A percentile compares a stretch with the other conserved stretches of the same genome.
These are phyloP conservation scores for Rhinogobio ventralis DNA, from an alignment of 2,797 vertebrate species.

Conservation along the genomic window DNA sequence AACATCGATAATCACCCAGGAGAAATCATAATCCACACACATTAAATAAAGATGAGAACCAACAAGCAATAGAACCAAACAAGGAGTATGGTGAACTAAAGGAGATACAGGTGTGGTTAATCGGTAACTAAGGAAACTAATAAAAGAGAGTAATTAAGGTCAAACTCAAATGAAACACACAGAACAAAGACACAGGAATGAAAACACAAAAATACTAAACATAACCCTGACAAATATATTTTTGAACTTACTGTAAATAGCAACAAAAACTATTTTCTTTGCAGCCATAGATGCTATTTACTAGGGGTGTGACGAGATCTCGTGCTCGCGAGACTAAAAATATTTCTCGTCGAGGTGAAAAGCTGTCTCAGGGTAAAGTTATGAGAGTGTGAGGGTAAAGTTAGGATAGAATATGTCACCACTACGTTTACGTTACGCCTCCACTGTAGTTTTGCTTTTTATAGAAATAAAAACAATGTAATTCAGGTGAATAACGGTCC, in stretches of 20 bases:
- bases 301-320: too few relatives aligned
- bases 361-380: too few relatives aligned
- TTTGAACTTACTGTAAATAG: neutral
- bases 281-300: neutral
- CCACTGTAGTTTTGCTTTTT: too few relatives aligned
- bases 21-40: neutral
- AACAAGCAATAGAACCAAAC: neutral
- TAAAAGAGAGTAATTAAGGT: neutral
- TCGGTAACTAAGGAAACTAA: neutral
- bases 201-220: neutral
- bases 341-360: too few relatives aligned
- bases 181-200: neutral
- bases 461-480: too few relatives aligned
- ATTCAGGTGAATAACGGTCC: too few relatives aligned
- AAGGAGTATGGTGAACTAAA: neutral
- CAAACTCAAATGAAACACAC: neutral
- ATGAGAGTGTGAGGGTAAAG: too few relatives aligned
- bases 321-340: too few relatives aligned
- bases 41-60: neutral
- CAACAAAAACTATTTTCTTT: neutral
- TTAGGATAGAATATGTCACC: too few relatives aligned
- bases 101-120: neutral
- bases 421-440: too few relatives aligned
- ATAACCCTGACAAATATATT: neutral
- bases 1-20: neutral